These are phyloP conservation scores for Hydractinia echinata DNA, from an alignment of 30 jellyfish, hydroid and myxozoan genomes.

Conservation along the genomic window DNA sequence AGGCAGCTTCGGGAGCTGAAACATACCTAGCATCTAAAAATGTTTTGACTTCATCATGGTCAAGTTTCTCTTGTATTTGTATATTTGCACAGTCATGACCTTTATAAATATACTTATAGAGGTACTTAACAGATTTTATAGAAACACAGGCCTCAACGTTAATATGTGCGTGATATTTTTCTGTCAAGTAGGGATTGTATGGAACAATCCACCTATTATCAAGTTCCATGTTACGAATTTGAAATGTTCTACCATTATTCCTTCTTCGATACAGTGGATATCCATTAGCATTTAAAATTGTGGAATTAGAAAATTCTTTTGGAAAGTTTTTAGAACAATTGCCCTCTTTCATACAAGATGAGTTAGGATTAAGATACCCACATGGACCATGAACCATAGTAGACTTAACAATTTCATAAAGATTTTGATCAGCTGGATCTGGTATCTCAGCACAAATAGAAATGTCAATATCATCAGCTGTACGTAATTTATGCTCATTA, in stretches of 20 bases:
- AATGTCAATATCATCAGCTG: conserved; percentile 51
- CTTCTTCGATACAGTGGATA: conserved; percentile 63
- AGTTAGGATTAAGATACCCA: conserved; percentile 44
- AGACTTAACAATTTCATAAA: conserved; percentile 38
- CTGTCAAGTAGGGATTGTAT: conserved; percentile 41
- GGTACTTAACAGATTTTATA: conserved; percentile 38
- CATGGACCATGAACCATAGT: conserved; percentile 78
- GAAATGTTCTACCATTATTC: conserved; percentile 13
- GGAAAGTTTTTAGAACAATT: conserved; percentile 39
- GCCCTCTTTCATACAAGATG: conserved; percentile 63
- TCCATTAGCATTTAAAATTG: conserved; percentile 38
- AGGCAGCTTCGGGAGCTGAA: conserved; percentile 43
- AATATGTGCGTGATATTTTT: conserved; percentile 53
- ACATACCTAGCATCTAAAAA: conserved; percentile 37
- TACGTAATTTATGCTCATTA: conserved; percentile 52
- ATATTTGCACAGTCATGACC: conserved; percentile 58
- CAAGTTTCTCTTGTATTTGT: conserved; percentile 37
- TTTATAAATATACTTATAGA: conserved; percentile 54
- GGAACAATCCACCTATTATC: conserved; percentile 67
- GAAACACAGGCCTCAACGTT: conserved; percentile 54
- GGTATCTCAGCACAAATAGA: conserved; percentile 70
- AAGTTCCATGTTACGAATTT: conserved; percentile 17
- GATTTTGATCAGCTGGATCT: conserved; percentile 44
- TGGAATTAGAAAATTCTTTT: conserved; percentile 8
- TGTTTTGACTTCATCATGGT: conserved; percentile 52